These are phyloP conservation scores for Eumeta japonica DNA, from an alignment of 1,140 invertebrate genomes.

Conservation along the genomic window DNA sequence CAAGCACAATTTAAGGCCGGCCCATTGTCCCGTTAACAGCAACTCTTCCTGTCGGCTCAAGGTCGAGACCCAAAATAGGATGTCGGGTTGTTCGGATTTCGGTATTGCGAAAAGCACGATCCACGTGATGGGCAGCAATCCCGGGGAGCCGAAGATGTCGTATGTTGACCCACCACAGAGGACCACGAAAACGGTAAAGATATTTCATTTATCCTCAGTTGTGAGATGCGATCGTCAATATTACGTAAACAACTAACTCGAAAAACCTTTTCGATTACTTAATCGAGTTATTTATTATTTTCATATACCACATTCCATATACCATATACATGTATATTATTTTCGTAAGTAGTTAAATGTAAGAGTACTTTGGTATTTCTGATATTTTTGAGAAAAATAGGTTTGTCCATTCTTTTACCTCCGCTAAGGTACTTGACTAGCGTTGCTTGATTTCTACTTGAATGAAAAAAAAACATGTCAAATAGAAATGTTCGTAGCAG, in stretches of 20 bases:
- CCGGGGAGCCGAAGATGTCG: slow-evolving; percentile 47
- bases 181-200: slow-evolving; percentile 41
- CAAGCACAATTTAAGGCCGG: slow-evolving; percentile 21
- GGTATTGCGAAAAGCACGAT: slow-evolving; percentile 43
- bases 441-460: no score
- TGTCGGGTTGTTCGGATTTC: slow-evolving; percentile 37
- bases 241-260: not conserved
- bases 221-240: not conserved
- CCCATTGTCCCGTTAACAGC: slow-evolving; percentile 33
- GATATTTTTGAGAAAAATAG: no score
- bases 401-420: no score
- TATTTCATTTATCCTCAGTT: not conserved
- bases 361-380: no score
- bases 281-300: not conserved
- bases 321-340: no score
- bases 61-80: slow-evolving; percentile 22
- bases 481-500: no score
- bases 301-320: no score
- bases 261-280: no score
- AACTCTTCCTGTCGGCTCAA: no score
- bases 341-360: no score
- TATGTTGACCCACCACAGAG: slow-evolving; percentile 46
- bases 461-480: no score
- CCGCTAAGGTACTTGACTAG: no score
- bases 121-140: slow-evolving; percentile 46